Evolutionary conservation across 2,797 vertebrate genomes (phyloP).

Genomic region (Anguilla marmorata): DNA sequence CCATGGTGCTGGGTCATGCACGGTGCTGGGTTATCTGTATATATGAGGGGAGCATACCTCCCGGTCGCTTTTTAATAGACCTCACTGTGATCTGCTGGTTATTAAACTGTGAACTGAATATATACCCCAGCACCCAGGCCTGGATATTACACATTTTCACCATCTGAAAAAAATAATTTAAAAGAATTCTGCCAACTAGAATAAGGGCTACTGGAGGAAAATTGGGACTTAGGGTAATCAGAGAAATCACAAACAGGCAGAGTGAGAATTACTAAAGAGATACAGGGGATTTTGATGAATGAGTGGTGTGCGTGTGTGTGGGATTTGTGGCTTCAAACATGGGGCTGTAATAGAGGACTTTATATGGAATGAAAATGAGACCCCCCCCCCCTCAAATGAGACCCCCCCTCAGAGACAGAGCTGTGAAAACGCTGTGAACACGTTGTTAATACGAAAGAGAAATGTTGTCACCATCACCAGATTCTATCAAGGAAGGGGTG

Average conservation of each 20-base stretch:
- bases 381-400: constrained; percentile 50
- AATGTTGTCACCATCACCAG: constrained; percentile 38
- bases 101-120: neutral
- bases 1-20: too few relatives aligned
- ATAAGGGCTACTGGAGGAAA: neutral
- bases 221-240: neutral
- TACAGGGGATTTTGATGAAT: neutral
- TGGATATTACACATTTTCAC: neutral
- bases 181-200: neutral
- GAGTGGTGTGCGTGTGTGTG: neutral
- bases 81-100: neutral
- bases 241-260: neutral
- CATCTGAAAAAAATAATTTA: neutral
- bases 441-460: constrained; percentile 45
- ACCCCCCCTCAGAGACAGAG: constrained; percentile 56
- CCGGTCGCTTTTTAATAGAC: neutral
- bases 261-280: constrained; percentile 57
- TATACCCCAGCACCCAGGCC: neutral
- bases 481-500: constrained; percentile 28
- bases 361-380: constrained; percentile 75
- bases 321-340: neutral
- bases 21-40: neutral
- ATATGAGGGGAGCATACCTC: neutral
- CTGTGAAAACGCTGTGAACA: constrained; percentile 41
- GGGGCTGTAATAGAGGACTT: constrained; percentile 65